Base-by-base conservation (phyloP, 2,797 vertebrate genomes). In the Microctenopoma stevenorrisi region DNA sequence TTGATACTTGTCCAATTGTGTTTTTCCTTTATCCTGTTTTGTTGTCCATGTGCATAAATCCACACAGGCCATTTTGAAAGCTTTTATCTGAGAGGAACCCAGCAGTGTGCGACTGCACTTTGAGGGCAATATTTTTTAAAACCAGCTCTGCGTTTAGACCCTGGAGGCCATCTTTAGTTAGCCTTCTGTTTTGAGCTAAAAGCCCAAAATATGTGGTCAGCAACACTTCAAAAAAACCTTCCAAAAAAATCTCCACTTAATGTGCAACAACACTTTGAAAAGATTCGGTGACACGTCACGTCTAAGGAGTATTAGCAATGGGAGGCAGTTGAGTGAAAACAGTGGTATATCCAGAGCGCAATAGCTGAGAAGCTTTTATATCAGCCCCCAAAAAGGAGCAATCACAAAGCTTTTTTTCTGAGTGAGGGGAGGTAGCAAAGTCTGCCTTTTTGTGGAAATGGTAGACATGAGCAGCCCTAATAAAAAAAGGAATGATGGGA, bases 401-500 rank as follows among this genome's bases (percentile, higher is more conserved):
- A 54, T 72, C 65, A 33, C 54, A 69, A 58, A 56, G 25, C 25
- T 56, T 56, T 71, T 68, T 68, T 15, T 5, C 12, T 46, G 59
- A 48, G 46, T 72, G 28, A 35, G 30, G 16, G 8, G 38, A n/a
- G 16, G 28, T 47, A 51, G 63, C 26, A 72, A 48, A 57, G 65
- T 7, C 10, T n/a, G 43, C 26, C 2, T 38, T 47, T 82, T 76
- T 75, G 65, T 60, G 10, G 43, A 74, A 74, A 70, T 73, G 63
- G 76, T 53, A 63, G 72, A 86, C 79, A 86, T 69, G 60, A 88
- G 74, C 43, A 43, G 74, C 63, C 82, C 79, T 82, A 86, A 88
- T 90, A 87, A 84, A 88, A 82, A 79, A 35, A 60, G 78, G 74
- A 78, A 85, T 82, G 82, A 87, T 84, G 72, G 74, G 81, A 87